Percentiles rank a stretch among this genome's conserved stretches.
phyloP scores from a whole-genome alignment of 2,113 vertebrate genomes.

The Aegotheles bennettii region DNA sequence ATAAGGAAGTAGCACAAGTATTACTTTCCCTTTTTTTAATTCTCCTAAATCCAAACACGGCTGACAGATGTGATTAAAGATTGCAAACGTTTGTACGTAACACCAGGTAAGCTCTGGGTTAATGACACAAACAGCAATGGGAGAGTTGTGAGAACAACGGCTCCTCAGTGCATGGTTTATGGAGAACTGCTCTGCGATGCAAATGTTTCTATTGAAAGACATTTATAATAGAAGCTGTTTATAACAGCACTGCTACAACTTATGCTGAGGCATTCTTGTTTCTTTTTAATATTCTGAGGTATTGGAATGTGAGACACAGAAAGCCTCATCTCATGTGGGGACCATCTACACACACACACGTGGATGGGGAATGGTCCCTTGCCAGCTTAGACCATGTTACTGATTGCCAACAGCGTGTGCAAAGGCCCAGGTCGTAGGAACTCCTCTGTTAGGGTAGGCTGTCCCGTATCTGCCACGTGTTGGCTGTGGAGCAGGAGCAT shows the following conservation, averaged over 20 bases:
- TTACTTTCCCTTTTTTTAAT: not conserved
- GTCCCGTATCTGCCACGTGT: fast-evolving
- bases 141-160: slow-evolving; percentile 14
- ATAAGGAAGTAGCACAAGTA: not conserved
- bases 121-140: slow-evolving; percentile 7
- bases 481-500: not conserved
- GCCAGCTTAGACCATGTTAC: not conserved
- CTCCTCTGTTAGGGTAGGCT: not conserved
- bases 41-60: not conserved
- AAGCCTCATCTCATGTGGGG: not conserved
- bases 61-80: not conserved
- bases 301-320: not conserved
- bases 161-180: not conserved
- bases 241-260: not conserved
- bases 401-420: not conserved
- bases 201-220: not conserved
- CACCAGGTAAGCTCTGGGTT: not conserved
- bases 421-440: not conserved
- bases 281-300: not conserved
- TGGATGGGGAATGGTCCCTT: not conserved
- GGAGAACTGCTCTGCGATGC: not conserved
- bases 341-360: fast-evolving
- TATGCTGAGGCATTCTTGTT: not conserved
- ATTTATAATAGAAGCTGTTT: not conserved
- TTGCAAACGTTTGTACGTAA: not conserved